Base-by-base conservation (phyloP, 2,113 vertebrate genomes). In the Zingel zingel region DNA sequence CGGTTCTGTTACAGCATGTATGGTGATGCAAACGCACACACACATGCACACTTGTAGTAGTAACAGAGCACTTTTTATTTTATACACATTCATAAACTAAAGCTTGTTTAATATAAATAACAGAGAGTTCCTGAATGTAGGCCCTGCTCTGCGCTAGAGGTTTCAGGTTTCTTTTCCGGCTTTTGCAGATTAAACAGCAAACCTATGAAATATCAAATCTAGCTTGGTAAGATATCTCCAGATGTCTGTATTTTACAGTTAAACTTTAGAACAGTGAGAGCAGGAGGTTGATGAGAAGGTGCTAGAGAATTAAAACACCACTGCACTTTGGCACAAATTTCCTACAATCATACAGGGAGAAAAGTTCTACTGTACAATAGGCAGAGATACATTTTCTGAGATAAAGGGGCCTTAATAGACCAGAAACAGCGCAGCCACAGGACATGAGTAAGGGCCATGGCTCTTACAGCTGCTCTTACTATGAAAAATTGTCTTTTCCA, bases 1-100 rank as follows among this genome's bases (percentile, higher is more conserved):
- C 59, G 61, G 81, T 86, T 72, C 59, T 81, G 19, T 81, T 75
- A 85, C 61, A 67, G 64, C 57, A 43, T 56, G 66, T 66, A 51
- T 48, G 16, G 25, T 25, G 19, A 53, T 47, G 8, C 45, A 65
- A 39, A 39, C 14, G 12, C 14, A 51, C 15, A 14, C 21, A 11
- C 30, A n/a, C 27, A 15, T n/a, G 16, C 33, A n/a, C n/a, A 45
- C 23, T 47, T 36, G n/a, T n/a, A 54, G 30, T 23, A 19, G 14
- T 39, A 11, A 53, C 25, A 62, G 6, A 14, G 27, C 7, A 27
- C 8, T 15, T 61, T 50, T 69, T 59, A 36, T 50, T 47, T 27
- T 18, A 33, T 19, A 8, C 1, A 51, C n/a, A 65, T 27, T 27
- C 13, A 27, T 23, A 45, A 2, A 45, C 50, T 27, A 23, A 19